Evolutionary conservation across 2,888 invertebrate species (phyloP), one percentile per base, ranked within the genome.

Genomic region (Craniophora ligustri): DNA sequence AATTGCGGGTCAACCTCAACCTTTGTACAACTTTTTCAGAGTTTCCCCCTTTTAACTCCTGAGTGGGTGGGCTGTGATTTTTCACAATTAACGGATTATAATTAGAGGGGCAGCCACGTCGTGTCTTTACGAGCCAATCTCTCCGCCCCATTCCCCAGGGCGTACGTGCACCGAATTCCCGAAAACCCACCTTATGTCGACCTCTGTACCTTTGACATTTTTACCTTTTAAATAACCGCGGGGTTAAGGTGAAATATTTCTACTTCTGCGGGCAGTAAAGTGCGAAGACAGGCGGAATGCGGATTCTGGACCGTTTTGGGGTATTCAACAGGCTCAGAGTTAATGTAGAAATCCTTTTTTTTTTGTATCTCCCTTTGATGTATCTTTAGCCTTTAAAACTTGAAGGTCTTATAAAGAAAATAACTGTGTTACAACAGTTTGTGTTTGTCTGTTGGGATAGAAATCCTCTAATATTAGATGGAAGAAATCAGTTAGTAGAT

Each of bases 51-150:
- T 68, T 59, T 35, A 53, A 39, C 54, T 53, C 59, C 61, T 55
- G 35, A 28, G 46, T 50, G 55, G 65, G 59, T 48, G 64, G 67
- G 54, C 45, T 56, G 67, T 74, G 74, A 78, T 82, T 82, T 80
- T 79, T 84, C 75, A 76, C 82, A 87, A 86, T 87, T 87, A 88
- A 85, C 82, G 80, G 79, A 83, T 86, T 86, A 85, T 85, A 87
- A 88, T 88, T 82, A 84, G 72, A 71, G 78, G 77, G 84, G 81
- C 68, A 76, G 78, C 78, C 86, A 81, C 84, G 82, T 82, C 67
- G 65, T 76, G 75, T 67, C 71, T 84, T 85, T 82, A 85, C 77
- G 79, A 75, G 70, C 71, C 78, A 76, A 79, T 81, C 79, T 76
- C 72, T 53, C 75, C 69, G 53, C 60, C 66, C 63, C 67, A 21